These are phyloP conservation scores for Fukomys damarensis DNA, from an alignment of 2,113 vertebrate species.

Conservation along the genomic window DNA sequence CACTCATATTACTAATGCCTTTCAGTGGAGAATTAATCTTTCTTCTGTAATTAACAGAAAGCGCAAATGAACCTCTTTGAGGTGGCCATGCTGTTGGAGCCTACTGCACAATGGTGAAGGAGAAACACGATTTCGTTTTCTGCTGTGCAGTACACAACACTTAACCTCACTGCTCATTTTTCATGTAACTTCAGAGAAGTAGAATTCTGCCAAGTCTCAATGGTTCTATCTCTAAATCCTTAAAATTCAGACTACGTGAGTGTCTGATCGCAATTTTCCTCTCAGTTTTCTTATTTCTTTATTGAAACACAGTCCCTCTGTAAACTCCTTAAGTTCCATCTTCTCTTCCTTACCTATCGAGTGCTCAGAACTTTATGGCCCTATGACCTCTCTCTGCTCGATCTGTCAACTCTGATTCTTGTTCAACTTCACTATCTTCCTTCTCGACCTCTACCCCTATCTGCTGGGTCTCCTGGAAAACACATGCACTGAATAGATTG, in stretches of 20 bases:
- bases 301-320: not conserved
- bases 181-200: not conserved
- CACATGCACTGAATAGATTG: fast-evolving
- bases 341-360: not conserved
- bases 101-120: no score
- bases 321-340: not conserved
- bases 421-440: not conserved
- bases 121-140: not conserved
- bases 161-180: not conserved
- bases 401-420: not conserved
- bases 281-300: not conserved
- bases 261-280: not conserved
- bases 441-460: not conserved
- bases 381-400: not conserved
- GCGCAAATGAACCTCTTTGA: not conserved
- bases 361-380: no score
- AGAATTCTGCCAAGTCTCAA: not conserved
- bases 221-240: not conserved
- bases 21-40: not conserved
- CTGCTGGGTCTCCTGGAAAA: not conserved
- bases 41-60: not conserved
- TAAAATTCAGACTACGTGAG: not conserved
- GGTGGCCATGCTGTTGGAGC: not conserved
- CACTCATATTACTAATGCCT: not conserved
- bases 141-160: not conserved